These are phyloP conservation scores for Poecilia latipinna DNA, from an alignment of 2,113 vertebrate genomes.

Conservation along the genomic window DNA sequence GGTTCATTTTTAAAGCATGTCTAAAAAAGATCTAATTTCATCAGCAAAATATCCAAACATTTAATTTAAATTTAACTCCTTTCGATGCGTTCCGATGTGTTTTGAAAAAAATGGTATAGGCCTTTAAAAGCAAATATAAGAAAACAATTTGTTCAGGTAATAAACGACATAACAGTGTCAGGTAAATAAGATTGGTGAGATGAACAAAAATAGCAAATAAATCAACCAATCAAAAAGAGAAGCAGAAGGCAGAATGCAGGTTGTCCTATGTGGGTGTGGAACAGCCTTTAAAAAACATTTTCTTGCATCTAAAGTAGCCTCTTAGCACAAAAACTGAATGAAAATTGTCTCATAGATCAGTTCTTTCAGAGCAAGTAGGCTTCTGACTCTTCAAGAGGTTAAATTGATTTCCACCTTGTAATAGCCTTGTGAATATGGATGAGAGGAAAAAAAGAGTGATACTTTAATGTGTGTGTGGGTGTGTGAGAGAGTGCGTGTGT, in stretches of 20 bases:
- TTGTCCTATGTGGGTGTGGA: background rate
- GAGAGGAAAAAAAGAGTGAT: conserved; percentile 60
- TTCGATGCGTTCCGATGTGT: background rate
- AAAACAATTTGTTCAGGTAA: background rate
- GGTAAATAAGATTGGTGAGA: background rate
- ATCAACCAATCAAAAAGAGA: background rate
- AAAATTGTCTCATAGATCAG: background rate
- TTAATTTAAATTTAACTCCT: background rate
- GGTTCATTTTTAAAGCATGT: no score
- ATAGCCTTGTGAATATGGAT: conserved; percentile 74
- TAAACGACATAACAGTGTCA: background rate
- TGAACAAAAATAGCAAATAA: background rate
- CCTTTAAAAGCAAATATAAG: background rate
- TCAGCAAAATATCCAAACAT: no score
- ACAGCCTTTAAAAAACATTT: background rate
- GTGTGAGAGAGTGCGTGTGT: conserved; percentile 16
- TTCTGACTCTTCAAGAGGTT: conserved; percentile 41
- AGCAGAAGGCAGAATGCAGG: background rate
- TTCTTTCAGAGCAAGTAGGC: conserved; percentile 1
- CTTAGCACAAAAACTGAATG: background rate
- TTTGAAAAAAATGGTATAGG: background rate
- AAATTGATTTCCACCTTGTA: conserved; percentile 68
- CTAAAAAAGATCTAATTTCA: no score
- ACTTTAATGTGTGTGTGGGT: conserved; percentile 22
- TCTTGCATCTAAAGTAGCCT: background rate